phyloP scores from a whole-genome alignment of 1,140 invertebrate genomes.

The Drosophila nasuta region DNA sequence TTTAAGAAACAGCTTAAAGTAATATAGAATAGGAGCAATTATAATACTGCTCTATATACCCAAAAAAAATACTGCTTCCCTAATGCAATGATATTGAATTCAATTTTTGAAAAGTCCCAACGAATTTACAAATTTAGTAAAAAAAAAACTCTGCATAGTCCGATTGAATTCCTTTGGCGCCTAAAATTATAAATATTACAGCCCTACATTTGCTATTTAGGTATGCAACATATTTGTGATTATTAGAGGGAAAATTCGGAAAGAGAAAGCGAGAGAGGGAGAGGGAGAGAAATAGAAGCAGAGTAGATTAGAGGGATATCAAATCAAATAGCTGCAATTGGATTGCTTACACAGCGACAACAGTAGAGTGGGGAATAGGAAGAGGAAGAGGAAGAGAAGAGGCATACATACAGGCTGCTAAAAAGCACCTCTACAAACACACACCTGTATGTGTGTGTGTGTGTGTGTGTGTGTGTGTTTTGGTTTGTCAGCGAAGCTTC shows the following conservation, averaged over 20 bases:
- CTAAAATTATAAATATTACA: too few relatives aligned
- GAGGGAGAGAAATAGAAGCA: not conserved
- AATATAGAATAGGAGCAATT: too few relatives aligned
- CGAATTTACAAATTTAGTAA: too few relatives aligned
- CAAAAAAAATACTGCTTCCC: too few relatives aligned
- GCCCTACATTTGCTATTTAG: too few relatives aligned
- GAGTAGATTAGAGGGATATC: not conserved
- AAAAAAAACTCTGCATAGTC: too few relatives aligned
- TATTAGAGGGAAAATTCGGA: not conserved
- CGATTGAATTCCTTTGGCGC: too few relatives aligned
- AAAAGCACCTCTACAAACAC: slow-evolving; percentile 7
- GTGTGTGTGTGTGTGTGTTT: not conserved
- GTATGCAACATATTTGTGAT: not conserved
- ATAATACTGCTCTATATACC: too few relatives aligned
- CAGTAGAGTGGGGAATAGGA: not conserved
- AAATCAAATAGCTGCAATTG: slow-evolving; percentile 30
- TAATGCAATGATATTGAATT: too few relatives aligned
- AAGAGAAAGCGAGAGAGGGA: not conserved
- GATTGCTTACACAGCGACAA: slow-evolving; percentile 8
- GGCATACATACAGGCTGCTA: not conserved
- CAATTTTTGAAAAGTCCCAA: too few relatives aligned
- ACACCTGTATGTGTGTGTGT: not conserved
- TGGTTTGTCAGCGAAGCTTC: slow-evolving; percentile 49
- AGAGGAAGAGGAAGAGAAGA: not conserved
- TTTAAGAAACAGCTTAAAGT: too few relatives aligned